Percentiles rank a stretch among this genome's conserved stretches.
Evolutionary conservation across 1,140 invertebrate species (phyloP).

Genomic region (Mya arenaria): DNA sequence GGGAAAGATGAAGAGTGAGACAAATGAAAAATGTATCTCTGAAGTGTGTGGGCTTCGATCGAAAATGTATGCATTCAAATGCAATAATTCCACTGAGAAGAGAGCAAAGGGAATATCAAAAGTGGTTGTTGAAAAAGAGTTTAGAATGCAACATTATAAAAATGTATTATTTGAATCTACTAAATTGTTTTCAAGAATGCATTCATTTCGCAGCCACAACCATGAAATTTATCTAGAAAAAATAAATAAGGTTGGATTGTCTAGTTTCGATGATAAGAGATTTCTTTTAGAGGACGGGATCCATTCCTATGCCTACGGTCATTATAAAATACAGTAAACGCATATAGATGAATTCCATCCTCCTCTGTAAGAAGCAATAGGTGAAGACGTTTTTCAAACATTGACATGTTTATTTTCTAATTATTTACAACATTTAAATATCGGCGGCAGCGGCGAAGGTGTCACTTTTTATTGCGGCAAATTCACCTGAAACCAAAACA

Average conservation of each 20-base stretch:
- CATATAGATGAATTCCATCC: too few relatives aligned
- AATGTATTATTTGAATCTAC: conserved; percentile 23
- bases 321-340: conserved; percentile 19
- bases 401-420: too few relatives aligned
- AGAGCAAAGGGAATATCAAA: conserved; percentile 39
- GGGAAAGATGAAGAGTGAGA: conserved; percentile 83
- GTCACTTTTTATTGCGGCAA: too few relatives aligned
- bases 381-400: too few relatives aligned
- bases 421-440: too few relatives aligned
- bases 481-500: too few relatives aligned
- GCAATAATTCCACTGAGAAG: conserved; percentile 33
- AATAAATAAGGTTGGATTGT: conserved; percentile 36
- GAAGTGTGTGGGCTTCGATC: conserved; percentile 41
- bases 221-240: conserved; percentile 42
- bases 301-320: conserved; percentile 17
- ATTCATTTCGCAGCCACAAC: conserved; percentile 23
- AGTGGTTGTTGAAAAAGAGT: conserved; percentile 38
- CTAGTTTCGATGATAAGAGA: conserved; percentile 43
- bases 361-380: too few relatives aligned
- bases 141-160: conserved; percentile 39
- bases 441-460: too few relatives aligned
- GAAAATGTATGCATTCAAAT: conserved; percentile 51
- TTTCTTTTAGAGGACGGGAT: conserved; percentile 34
- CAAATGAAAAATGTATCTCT: conserved; percentile 63
- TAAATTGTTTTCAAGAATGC: conserved; percentile 18